These are phyloP conservation scores for Ichneumoninae sp. DNA, from an alignment of 2,888 invertebrate genomes.

Conservation along the genomic window DNA sequence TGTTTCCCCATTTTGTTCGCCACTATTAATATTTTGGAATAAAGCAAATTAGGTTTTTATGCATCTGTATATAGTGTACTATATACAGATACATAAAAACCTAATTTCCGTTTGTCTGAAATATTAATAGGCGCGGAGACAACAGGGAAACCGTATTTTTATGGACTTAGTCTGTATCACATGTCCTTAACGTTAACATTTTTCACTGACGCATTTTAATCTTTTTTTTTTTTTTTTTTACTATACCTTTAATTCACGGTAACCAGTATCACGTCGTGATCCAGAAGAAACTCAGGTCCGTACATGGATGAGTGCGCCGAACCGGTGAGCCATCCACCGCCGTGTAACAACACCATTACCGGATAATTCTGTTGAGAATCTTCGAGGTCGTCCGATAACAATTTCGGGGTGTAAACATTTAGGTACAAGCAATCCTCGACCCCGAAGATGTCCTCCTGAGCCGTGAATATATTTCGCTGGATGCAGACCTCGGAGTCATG, in stretches of 20 bases:
- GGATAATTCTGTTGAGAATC: constrained; percentile 79
- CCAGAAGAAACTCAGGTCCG: constrained; percentile 88
- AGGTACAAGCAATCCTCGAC: constrained; percentile 92
- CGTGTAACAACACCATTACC: constrained; percentile 89
- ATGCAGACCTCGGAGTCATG: constrained; percentile 89
- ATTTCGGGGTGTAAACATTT: constrained; percentile 88
- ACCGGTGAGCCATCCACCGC: constrained; percentile 90
- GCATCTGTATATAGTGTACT: no score
- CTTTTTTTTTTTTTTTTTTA: neutral
- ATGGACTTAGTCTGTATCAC: no score
- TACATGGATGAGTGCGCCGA: constrained; percentile 88
- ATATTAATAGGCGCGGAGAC: no score
- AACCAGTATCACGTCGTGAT: constrained; percentile 88
- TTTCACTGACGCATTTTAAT: constrained; percentile 75
- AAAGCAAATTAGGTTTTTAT: no score
- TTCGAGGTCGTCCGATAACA: constrained; percentile 79
- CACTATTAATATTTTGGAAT: no score
- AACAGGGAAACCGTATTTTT: neutral
- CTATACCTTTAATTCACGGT: constrained; percentile 87
- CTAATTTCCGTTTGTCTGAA: no score
- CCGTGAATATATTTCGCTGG: constrained; percentile 89
- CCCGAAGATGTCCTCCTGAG: constrained; percentile 87
- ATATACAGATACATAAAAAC: no score
- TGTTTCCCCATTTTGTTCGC: no score
- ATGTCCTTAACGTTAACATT: neutral